phyloP scores from a whole-genome alignment of 2,113 vertebrate genomes.

The Mirounga angustirostris region DNA sequence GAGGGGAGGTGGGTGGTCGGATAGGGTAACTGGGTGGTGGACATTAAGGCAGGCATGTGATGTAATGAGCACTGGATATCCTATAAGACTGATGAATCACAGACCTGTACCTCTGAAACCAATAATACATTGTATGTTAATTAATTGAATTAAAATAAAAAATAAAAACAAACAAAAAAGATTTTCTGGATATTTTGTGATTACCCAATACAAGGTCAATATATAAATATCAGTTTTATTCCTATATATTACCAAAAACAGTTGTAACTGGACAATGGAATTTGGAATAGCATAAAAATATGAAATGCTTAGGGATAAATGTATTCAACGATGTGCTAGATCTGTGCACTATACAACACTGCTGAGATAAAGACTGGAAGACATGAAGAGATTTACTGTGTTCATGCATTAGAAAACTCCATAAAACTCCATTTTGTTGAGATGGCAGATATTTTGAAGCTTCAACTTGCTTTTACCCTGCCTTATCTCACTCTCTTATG shows the following conservation, averaged over 20 bases:
- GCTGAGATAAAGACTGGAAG: not conserved
- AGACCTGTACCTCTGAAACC: no score
- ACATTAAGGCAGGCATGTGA: no score
- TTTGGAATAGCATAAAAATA: not conserved
- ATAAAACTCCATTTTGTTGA: not conserved
- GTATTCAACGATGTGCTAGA: not conserved
- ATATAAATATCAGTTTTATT: not conserved
- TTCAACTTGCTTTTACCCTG: not conserved
- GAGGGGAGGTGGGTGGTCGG: no score
- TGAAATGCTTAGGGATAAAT: not conserved
- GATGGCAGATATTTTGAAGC: not conserved
- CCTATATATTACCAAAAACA: not conserved
- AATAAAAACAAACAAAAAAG: not conserved
- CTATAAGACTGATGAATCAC: no score
- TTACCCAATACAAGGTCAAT: not conserved
- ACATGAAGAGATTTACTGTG: not conserved
- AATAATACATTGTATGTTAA: no score
- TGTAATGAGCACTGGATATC: no score
- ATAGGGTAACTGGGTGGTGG: no score
- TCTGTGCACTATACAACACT: not conserved
- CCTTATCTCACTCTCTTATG: not conserved
- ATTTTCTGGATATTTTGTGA: not conserved
- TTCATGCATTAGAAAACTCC: not conserved
- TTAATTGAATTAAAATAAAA: no score
- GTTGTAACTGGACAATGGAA: not conserved